A percentile compares a stretch with the other conserved stretches of the same genome.
phyloP scores from a whole-genome alignment of 2,113 vertebrate genomes.

The Microcebus ravelobensis region DNA sequence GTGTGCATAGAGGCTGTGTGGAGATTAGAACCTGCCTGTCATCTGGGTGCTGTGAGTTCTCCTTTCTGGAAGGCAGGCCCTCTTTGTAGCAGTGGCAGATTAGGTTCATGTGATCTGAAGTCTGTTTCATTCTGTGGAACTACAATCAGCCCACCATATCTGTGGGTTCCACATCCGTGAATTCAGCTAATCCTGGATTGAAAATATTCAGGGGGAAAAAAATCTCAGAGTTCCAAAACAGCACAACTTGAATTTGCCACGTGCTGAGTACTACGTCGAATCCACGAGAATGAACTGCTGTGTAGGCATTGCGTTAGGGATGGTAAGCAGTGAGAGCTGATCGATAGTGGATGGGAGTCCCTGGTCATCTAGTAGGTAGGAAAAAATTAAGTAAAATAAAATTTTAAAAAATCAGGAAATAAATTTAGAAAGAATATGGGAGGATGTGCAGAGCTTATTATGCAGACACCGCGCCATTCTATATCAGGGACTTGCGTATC shows the following conservation, averaged over 20 bases:
- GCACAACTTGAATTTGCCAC: not conserved
- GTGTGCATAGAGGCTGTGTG: not conserved
- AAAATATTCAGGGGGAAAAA: not conserved
- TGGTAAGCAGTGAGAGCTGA: not conserved
- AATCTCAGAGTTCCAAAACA: not conserved
- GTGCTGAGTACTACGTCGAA: too few relatives aligned
- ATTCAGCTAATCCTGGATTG: not conserved
- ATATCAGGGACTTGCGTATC: not conserved
- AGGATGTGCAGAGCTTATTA: not conserved
- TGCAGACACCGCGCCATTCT: not conserved
- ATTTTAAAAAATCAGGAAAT: too few relatives aligned
- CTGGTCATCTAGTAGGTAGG: too few relatives aligned
- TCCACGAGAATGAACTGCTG: not conserved
- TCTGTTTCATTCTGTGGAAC: not conserved
- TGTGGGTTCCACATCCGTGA: not conserved
- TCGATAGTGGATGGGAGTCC: too few relatives aligned
- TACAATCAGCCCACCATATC: not conserved
- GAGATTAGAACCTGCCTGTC: not conserved
- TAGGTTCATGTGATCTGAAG: not conserved
- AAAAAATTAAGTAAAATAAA: too few relatives aligned
- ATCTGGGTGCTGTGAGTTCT: not conserved
- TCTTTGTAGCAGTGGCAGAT: not conserved
- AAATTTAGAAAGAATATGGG: not conserved
- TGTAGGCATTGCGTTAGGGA: not conserved
- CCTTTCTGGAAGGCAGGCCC: not conserved